Evolutionary conservation across 2,113 vertebrate species (phyloP).

Genomic region (Bostrychus sinensis): DNA sequence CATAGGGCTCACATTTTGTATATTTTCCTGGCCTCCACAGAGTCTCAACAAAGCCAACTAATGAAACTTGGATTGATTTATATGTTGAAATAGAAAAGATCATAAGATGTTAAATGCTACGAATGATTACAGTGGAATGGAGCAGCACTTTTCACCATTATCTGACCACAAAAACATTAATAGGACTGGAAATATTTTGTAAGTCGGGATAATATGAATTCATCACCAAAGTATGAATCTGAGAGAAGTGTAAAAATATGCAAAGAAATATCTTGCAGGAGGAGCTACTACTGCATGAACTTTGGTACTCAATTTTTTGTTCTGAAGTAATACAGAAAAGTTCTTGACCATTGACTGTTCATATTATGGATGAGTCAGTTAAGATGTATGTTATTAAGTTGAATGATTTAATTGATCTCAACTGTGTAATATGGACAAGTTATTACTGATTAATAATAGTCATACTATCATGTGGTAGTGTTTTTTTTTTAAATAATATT

Average conservation of each 20-base stretch:
- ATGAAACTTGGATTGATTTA: slow-evolving; percentile 31
- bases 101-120: slow-evolving; percentile 3
- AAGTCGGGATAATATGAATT: slow-evolving; percentile 24
- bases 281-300: too few relatives aligned
- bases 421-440: too few relatives aligned
- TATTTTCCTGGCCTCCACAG: slow-evolving; percentile 22
- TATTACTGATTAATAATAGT: too few relatives aligned
- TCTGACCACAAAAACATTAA: slow-evolving; percentile 11
- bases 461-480: too few relatives aligned
- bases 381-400: too few relatives aligned
- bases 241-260: slow-evolving; percentile 1
- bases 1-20: neutral
- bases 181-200: neutral
- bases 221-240: neutral
- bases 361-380: too few relatives aligned
- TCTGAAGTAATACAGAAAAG: too few relatives aligned
- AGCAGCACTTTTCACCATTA: slow-evolving; percentile 1
- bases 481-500: too few relatives aligned
- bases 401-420: too few relatives aligned
- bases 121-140: neutral
- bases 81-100: slow-evolving; percentile 10
- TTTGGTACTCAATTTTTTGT: too few relatives aligned
- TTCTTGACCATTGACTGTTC: too few relatives aligned
- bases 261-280: neutral
- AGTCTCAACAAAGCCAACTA: slow-evolving; percentile 28